Conservation (phyloP, 2,888 invertebrate species). For the Clitarchus hookeri region DNA sequence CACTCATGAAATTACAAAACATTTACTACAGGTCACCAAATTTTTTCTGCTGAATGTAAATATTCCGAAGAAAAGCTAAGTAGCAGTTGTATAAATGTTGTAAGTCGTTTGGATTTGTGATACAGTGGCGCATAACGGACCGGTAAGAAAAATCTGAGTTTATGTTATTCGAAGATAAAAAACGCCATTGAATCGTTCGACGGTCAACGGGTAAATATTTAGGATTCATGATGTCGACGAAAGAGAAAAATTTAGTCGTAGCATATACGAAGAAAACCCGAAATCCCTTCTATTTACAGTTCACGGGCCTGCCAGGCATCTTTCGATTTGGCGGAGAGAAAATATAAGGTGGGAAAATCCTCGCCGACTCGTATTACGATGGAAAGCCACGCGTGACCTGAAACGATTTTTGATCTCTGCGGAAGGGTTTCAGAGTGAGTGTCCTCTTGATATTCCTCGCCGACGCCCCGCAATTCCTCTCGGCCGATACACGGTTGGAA, state of each 20-base stretch:
- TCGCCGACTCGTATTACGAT: slow-evolving; percentile 15
- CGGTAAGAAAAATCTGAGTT: neutral
- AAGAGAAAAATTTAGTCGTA: slow-evolving; percentile 1
- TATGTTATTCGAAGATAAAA: neutral
- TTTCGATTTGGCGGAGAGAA: neutral
- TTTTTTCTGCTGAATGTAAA: too few species aligned
- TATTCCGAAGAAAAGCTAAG: too few species aligned
- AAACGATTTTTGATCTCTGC: slow-evolving; percentile 39
- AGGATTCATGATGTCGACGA: slow-evolving; percentile 6
- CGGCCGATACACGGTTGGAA: neutral
- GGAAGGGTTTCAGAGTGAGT: neutral
- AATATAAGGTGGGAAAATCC: slow-evolving; percentile 4
- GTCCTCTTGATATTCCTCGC: neutral
- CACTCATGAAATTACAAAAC: too few species aligned
- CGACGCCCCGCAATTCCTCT: neutral
- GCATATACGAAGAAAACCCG: neutral
- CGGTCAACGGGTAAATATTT: neutral
- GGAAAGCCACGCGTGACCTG: slow-evolving; percentile 32
- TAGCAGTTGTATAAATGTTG: too few species aligned
- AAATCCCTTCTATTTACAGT: slow-evolving; percentile 8
- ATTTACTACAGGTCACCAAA: too few species aligned
- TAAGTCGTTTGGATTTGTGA: too few species aligned
- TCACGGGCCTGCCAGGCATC: neutral
- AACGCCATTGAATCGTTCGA: neutral
- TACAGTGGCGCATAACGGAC: neutral